A percentile compares a stretch with the other conserved stretches of the same genome.
phyloP scores from a whole-genome alignment of 2,113 vertebrate genomes.

The Anolis carolinensis region DNA sequence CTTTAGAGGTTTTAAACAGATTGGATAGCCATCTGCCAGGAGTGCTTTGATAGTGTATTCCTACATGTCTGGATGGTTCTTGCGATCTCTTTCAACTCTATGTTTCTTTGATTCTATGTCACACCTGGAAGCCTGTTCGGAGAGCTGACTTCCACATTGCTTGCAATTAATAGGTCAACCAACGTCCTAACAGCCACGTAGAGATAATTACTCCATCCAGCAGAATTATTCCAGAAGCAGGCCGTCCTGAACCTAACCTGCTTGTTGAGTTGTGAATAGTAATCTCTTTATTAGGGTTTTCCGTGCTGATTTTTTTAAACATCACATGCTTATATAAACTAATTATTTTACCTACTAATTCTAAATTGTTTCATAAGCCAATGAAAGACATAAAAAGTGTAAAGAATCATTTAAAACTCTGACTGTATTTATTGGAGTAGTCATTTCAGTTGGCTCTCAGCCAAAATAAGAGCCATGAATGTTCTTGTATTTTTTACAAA shows the following conservation, averaged over 20 bases:
- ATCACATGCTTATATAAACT: not conserved
- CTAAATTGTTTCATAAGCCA: slow-evolving; percentile 1
- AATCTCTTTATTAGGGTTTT: not conserved
- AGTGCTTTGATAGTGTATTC: too few species aligned
- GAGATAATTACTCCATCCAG: not conserved
- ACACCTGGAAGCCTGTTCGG: not conserved
- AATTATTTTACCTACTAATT: not conserved
- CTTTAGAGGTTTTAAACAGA: too few species aligned
- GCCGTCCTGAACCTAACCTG: not conserved
- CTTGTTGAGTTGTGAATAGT: not conserved
- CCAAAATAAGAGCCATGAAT: not conserved
- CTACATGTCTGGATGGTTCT: too few species aligned
- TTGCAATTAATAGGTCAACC: fast-evolving
- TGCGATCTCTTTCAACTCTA: too few species aligned
- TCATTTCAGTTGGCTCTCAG: not conserved
- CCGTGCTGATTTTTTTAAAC: not conserved
- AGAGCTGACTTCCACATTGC: not conserved
- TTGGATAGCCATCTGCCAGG: too few species aligned
- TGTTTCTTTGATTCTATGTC: too few species aligned
- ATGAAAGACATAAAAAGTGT: not conserved
- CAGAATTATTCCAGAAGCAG: not conserved
- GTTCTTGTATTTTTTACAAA: not conserved
- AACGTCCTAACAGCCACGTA: not conserved
- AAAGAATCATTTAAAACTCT: not conserved
- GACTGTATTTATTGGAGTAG: not conserved